phyloP scores from a whole-genome alignment of 2,888 invertebrate species.

The Idaea straminata region DNA sequence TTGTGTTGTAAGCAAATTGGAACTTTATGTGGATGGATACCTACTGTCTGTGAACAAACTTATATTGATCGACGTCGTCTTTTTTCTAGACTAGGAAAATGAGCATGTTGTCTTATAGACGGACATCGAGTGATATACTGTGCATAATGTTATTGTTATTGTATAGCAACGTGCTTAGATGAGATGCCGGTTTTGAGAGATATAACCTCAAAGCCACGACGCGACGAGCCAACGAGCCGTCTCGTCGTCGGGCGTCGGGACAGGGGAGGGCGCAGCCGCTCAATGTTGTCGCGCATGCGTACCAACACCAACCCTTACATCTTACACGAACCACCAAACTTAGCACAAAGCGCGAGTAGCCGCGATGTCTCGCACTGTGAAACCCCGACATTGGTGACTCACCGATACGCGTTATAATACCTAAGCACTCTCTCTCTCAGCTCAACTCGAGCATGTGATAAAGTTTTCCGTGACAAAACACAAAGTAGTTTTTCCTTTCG shows the following conservation, averaged over 20 bases:
- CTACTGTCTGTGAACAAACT: not conserved
- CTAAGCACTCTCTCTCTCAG: conserved; percentile 36
- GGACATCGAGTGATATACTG: conserved; percentile 66
- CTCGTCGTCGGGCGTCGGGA: conserved; percentile 25
- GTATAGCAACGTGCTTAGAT: conserved; percentile 48
- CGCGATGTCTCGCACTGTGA: conserved; percentile 58
- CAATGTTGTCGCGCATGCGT: conserved; percentile 76
- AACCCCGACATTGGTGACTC: conserved; percentile 49
- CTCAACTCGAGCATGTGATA: conserved; percentile 66
- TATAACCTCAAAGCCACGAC: conserved; percentile 74
- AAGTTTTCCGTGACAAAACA: conserved; percentile 41
- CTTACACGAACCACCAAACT: conserved; percentile 43
- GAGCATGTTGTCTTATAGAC: conserved; percentile 63
- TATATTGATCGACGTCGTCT: not conserved
- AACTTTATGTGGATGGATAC: not conserved
- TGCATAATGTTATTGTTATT: conserved; percentile 62
- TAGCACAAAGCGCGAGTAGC: conserved; percentile 66
- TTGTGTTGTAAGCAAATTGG: not conserved
- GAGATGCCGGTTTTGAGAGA: conserved; percentile 65
- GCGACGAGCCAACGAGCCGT: conserved; percentile 39
- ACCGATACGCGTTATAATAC: conserved; percentile 28
- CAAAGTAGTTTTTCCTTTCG: conserved; percentile 65
- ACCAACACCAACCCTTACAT: conserved; percentile 17
- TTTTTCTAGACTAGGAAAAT: not conserved
- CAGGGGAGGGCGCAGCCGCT: conserved; percentile 68